Percentiles rank a stretch among this genome's conserved stretches.
Conservation (phyloP, 2,888 invertebrate genomes). For the Thelaira solivaga region DNA sequence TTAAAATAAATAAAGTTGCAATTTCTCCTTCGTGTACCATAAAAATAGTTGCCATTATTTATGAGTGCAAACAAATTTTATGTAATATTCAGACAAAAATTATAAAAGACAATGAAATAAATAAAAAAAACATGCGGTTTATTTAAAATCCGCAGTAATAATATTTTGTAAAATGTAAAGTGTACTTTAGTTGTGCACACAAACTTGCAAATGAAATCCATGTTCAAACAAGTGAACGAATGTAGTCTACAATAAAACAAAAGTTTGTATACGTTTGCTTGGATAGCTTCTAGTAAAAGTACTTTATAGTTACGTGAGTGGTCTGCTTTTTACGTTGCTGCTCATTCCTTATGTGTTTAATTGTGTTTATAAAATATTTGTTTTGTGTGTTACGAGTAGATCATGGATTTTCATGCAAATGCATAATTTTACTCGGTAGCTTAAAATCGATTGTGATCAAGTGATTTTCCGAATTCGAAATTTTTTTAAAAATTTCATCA, state of each 20-base stretch:
- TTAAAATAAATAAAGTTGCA: neutral
- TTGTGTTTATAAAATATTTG: too few relatives aligned
- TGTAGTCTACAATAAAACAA: neutral
- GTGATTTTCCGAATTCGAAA: too few relatives aligned
- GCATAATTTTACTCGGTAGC: too few relatives aligned
- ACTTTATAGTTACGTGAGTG: neutral
- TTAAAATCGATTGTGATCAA: too few relatives aligned
- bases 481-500: too few relatives aligned
- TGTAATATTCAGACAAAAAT: constrained; percentile 28
- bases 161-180: constrained; percentile 24
- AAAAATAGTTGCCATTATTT: constrained; percentile 54
- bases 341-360: too few relatives aligned
- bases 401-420: too few relatives aligned
- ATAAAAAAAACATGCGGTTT: constrained; percentile 27
- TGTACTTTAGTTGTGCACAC: too few relatives aligned
- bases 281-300: neutral
- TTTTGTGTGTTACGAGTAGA: too few relatives aligned
- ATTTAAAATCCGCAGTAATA: constrained; percentile 52
- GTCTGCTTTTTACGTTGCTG: neutral
- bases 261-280: neutral
- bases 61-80: constrained; percentile 36
- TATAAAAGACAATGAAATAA: constrained; percentile 7
- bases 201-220: neutral
- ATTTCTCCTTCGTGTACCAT: constrained; percentile 39
- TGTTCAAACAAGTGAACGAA: neutral